These are phyloP conservation scores for Orestias chungarensis DNA, from an alignment of 2,797 vertebrate genomes.

Conservation along the genomic window DNA sequence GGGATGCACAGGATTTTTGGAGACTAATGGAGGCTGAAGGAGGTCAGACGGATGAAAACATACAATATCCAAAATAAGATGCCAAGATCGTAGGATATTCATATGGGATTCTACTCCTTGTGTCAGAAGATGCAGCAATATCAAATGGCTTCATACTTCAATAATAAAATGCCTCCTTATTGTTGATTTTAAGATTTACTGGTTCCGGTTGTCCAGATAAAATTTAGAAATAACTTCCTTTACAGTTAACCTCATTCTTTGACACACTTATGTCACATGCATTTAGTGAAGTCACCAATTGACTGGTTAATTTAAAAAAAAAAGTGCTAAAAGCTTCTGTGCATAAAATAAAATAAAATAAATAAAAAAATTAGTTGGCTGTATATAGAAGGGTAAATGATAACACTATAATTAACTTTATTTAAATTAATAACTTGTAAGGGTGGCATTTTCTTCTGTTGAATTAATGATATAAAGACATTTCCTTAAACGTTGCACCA, in stretches of 20 bases:
- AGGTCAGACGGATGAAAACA: slow-evolving; percentile 57
- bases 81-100: slow-evolving; percentile 16
- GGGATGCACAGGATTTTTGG: slow-evolving; percentile 58
- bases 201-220: not conserved
- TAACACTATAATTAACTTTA: too few species aligned
- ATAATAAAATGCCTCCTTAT: not conserved
- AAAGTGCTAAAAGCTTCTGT: not conserved
- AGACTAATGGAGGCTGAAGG: slow-evolving; percentile 52
- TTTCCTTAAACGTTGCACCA: not conserved
- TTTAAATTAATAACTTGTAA: too few species aligned
- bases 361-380: too few species aligned
- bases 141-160: slow-evolving; percentile 7
- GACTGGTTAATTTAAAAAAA: not conserved
- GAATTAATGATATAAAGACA: too few species aligned
- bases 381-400: too few species aligned
- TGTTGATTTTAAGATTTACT: not conserved
- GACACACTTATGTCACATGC: not conserved
- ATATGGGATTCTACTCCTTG: slow-evolving; percentile 21
- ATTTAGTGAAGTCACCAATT: not conserved
- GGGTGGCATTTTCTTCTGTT: not conserved
- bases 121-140: slow-evolving; percentile 7
- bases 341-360: not conserved
- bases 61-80: slow-evolving; percentile 30
- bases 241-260: slow-evolving; percentile 1
- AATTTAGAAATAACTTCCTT: not conserved